Base-by-base conservation (phyloP, 2,888 invertebrate species). In the Apotomis capreana region DNA sequence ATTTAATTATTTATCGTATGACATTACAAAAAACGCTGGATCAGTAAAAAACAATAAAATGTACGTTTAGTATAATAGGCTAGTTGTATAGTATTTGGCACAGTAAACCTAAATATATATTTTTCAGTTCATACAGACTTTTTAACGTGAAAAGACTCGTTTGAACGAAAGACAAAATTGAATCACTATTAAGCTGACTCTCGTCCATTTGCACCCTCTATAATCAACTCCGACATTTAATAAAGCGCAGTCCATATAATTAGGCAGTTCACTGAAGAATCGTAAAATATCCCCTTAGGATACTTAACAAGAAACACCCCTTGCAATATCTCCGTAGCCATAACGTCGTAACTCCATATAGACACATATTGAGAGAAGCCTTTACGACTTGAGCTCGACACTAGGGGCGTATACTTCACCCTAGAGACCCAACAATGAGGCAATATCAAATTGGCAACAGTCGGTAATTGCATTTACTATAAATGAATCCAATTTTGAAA, bases 381-480 rank as follows among this genome's bases (percentile, higher is more conserved):
- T 10, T 49, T 49, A 49, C 9, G 9, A 49, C 1, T 49, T 49
- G 3, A 49, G 49, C 49, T 49, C 9, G 10, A 10, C 49, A 69
- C 73, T 62, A 26, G 80, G 84, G 81, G 81, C 80, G 82, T 77
- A 78, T 80, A 78, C 77, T 77, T 26, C 70, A 68, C 81, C 83
- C 81, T 69, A 69, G 81, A 84, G 86, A 79, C 13, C 54, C 76
- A 77, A 83, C 83, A 87, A 85, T 83, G 83, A 82, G 81, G 81
- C 79, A 75, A 83, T 85, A 86, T 85, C 81, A 87, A 89, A 88
- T 88, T 87, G 87, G 87, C 88, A 86, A 85, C 83, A 86, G 79
- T 77, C 75, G 81, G 85, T 89, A 90, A 89, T 88, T 88, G 83
- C 83, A 81, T 83, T 85, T 81, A 81, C 82, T 79, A 78, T 77